Evolutionary conservation across 2,888 invertebrate genomes (phyloP), one percentile per base, ranked within the genome.

Genomic region (Pilophorus perplexus): DNA sequence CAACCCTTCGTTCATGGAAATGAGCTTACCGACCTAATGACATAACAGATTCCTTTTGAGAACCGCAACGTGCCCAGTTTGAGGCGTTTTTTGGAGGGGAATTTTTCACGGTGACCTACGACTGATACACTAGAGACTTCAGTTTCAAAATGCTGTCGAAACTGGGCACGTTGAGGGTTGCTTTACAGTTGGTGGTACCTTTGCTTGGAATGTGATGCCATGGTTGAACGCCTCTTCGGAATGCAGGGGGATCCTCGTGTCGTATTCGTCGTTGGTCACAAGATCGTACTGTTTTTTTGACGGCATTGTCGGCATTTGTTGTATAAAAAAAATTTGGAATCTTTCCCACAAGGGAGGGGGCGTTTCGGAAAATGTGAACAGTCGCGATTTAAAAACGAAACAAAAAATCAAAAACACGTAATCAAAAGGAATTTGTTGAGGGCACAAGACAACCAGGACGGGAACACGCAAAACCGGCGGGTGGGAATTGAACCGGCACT

Each of bases 171-270:
- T n/a, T n/a, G n/a, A n/a, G n/a, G n/a, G n/a, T n/a, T n/a, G n/a
- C n/a, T n/a, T n/a, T n/a, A n/a, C n/a, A n/a, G n/a, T n/a, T 46
- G 22, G 46, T n/a, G 33, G 81, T 80, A 97, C 97, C 92, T 97
- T 97, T 73, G 94, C 96, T 80, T 93, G 91, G 81, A 97, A 98
- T 74, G 89, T 87, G 78, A 98, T 96, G 74, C 98, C 98, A 78
- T 93, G 92, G 74, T 93, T 89, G 81, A 97, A 98, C 71, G 96
- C 96, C 80, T 96, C 94, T 72, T 98, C 98, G 68, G 94, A 89
- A 79, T 97, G 94, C 72, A 97, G 81, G n/a, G 97, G 96, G 76
- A 97, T 93, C 76, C 94, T 84, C 70, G 91, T 89, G 79, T 98
- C 97, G 79, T 90, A 93, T 76, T 96, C 95, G 79, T 97, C 97